Evolutionary conservation across 2,888 invertebrate species (phyloP).

Genomic region (Bugula neritina): DNA sequence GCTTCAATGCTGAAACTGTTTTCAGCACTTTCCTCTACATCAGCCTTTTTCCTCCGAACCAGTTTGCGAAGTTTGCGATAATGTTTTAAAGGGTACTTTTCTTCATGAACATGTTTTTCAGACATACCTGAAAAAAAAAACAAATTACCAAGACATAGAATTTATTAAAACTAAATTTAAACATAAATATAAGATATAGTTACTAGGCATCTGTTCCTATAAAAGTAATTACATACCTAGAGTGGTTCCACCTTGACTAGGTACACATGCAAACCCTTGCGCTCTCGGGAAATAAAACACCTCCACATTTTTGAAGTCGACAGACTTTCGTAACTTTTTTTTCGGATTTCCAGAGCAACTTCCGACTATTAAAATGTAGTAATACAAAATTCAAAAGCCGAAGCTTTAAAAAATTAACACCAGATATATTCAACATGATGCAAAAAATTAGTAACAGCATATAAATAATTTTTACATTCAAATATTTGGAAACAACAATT

Average conservation of each 20-base stretch:
- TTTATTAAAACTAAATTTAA: no score
- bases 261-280: slow-evolving; percentile 57
- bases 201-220: not conserved
- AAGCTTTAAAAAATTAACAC: no score
- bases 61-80: slow-evolving; percentile 83
- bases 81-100: slow-evolving; percentile 76
- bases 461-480: no score
- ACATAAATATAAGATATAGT: no score
- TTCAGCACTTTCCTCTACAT: slow-evolving; percentile 3
- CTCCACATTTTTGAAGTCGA: slow-evolving; percentile 83
- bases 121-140: slow-evolving; percentile 60
- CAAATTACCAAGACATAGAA: no score
- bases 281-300: slow-evolving; percentile 90
- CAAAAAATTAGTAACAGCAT: no score
- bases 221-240: slow-evolving; percentile 55
- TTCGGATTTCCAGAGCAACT: not conserved
- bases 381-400: not conserved
- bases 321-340: slow-evolving; percentile 58
- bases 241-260: slow-evolving; percentile 63
- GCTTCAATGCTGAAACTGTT: slow-evolving; percentile 24
- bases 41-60: slow-evolving; percentile 67
- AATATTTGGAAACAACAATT: no score
- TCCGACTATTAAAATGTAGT: not conserved
- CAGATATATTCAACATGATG: no score
- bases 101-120: slow-evolving; percentile 62